Evolutionary conservation across 2,797 vertebrate species (phyloP), one percentile per base, ranked within the genome.

Genomic region (Lacerta bilineata): DNA sequence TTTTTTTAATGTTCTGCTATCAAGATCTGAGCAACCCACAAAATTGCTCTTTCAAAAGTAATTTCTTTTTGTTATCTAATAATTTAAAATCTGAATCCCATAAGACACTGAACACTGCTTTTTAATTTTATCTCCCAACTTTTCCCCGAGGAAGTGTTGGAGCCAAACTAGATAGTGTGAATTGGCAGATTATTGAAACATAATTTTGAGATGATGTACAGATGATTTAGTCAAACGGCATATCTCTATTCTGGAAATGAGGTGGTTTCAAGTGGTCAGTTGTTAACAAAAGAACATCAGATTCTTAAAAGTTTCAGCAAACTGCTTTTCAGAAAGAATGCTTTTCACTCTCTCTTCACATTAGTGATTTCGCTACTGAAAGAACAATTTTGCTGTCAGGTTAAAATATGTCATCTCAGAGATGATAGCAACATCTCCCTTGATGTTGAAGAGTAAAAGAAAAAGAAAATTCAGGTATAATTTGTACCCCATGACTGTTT

Each of bases 61-160:
- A 41, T 90, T 77, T 27, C 33, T 71, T 93, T 46, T n/a, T 91
- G 23, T 90, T 91, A 89, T 10, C 1, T 74, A 85, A 89, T 59
- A 55, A 69, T 81, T 85, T 4, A 29, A 80, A 88, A 91, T 87
- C 2, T 90, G 61, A 90, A 85, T 91, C 64, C 27, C 4, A 72
- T 71, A 89, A 84, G 20, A 87, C 15, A 27, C 43, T 85, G n/a
- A 80, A n/a, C n/a, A 79, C 78, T 13, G 3, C 27, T 43, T 93
- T 93, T 79, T 83, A 91, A 90, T 93, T 95, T 86, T 93, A 76
- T 87, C 85, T 90, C 91, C 50, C 27, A 50, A 1, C 1, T 87
- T 90, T 55, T 89, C 2, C 5, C 10, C 90, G 25, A 2, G 2
- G 1, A 82, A 87, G 41, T 87, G 86, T 76, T 1, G 92, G 18